Evolutionary conservation across 2,888 invertebrate species (phyloP), one percentile per base, ranked within the genome.

Genomic region (Cheilosia grossa): DNA sequence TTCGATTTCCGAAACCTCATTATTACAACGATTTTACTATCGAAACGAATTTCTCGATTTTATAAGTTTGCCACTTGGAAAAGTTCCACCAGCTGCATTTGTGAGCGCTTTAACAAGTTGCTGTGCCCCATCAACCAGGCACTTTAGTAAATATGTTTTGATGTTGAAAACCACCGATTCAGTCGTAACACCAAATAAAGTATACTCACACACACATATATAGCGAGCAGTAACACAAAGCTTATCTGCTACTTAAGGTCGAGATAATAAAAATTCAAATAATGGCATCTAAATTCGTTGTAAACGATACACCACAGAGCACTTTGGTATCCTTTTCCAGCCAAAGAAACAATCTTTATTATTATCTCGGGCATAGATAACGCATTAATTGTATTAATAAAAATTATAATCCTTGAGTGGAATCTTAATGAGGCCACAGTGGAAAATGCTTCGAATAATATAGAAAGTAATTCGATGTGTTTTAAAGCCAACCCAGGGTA

Each of bases 381-480:
- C 53, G 63, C 78, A 77, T 77, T 77, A 73, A 73, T 77, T 77
- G 70, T 63, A 72, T 82, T 67, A 67, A 77, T 77, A 78, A 72
- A 47, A 72, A 78, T 66, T 66, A 78, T 78, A 40, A 82, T 78
- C 78, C 56, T n/a, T 61, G 19, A 78, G 33, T 49, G 19, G 42
- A 73, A 82, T 82, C 77, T 77, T 78, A 82, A 54, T 54, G 54
- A 54, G 30, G 4, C 30, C n/a, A 7, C 27, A 54, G 21, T 19
- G 19, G 47, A 9, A 7, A 44, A 47, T 7, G 47, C 5, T 19
- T 2, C 3, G 9, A 0, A 19, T 2, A 21, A 37, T 10, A 13
- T 37, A 37, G 37, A 37, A 37, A 42, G 1, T 33, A 44, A 19
- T 21, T 4, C 44, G 27, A 40, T 53, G 53, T 54, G 61, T 63